phyloP scores from a whole-genome alignment of 92 coral and sea anemone species.

The Phenganax marumi region DNA sequence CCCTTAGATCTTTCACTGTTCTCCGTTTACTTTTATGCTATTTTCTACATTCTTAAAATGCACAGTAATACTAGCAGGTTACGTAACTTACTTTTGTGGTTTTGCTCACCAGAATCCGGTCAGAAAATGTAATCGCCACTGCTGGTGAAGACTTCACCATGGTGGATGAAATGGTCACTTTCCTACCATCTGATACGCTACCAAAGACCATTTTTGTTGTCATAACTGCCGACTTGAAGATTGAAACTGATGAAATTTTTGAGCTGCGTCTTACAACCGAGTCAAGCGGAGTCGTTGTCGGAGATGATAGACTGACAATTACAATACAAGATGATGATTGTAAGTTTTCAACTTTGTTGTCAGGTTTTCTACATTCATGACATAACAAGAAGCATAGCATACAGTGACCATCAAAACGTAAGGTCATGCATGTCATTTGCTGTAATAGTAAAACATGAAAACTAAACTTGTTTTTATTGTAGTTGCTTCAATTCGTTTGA shows the following conservation, averaged over 20 bases:
- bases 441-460: no score
- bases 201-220: slow-evolving; percentile 11
- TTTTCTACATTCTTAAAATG: neutral
- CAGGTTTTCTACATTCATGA: no score
- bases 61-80: neutral
- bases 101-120: neutral
- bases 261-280: neutral
- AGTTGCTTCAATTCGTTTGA: slow-evolving; percentile 23
- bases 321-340: slow-evolving; percentile 44
- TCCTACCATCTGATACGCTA: slow-evolving; percentile 14
- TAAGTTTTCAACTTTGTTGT: neutral
- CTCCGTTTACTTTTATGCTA: no score
- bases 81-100: neutral
- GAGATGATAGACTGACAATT: neutral
- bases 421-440: neutral
- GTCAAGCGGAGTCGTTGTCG: slow-evolving; percentile 2
- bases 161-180: slow-evolving; percentile 4
- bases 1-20: no score
- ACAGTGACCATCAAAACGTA: no score
- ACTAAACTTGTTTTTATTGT: neutral
- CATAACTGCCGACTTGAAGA: neutral
- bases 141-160: slow-evolving; percentile 30
- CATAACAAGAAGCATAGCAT: no score
- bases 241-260: slow-evolving; percentile 24
- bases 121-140: neutral